Evolutionary conservation across 2,113 vertebrate species (phyloP), one percentile per base, ranked within the genome.

Genomic region (Limanda limanda): DNA sequence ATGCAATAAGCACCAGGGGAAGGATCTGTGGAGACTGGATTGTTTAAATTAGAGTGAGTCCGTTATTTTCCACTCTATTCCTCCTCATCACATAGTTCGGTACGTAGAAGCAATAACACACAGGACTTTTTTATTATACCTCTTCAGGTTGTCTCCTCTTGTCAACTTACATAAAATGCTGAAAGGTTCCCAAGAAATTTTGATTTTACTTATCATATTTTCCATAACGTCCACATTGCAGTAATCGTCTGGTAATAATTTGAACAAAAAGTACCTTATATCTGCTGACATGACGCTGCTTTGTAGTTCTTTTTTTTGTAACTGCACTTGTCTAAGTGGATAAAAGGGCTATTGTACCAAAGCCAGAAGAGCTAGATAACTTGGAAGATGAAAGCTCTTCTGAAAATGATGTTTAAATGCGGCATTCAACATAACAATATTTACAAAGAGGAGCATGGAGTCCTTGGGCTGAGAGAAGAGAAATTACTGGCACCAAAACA

Each of bases 391-490:
- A 82, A 78, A 82, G 66, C 23, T 15, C 52, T 23, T 51, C 3
- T 74, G 59, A 76, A 89, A 82, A 69, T 52, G 10, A 74, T 69
- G 65, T 73, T 20, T 68, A 24, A 84, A 51, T 73, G 23, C 58
- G 59, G 45, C 45, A 23, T 60, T 77, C 17, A 66, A 59, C 52
- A 69, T 77, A 82, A 61, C 51, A 69, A 24, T 74, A 66, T 66
- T 81, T 63, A 74, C 64, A 42, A n/a, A 64, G 27, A 61, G 42
- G 42, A 66, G 48, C 77, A 21, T 68, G 66, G 4, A 31, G 24
- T 48, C 51, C 37, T 21, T 6, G 10, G 40, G 17, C 25, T 17
- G 5, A 37, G 35, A 25, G 62, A 54, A 51, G n/a, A 61, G 21
- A 68, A 74, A 79, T 45, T 21, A 52, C 67, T 59, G 68, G 40